Evolutionary conservation across 2,888 invertebrate genomes (phyloP).

Genomic region (Parnassius apollo): DNA sequence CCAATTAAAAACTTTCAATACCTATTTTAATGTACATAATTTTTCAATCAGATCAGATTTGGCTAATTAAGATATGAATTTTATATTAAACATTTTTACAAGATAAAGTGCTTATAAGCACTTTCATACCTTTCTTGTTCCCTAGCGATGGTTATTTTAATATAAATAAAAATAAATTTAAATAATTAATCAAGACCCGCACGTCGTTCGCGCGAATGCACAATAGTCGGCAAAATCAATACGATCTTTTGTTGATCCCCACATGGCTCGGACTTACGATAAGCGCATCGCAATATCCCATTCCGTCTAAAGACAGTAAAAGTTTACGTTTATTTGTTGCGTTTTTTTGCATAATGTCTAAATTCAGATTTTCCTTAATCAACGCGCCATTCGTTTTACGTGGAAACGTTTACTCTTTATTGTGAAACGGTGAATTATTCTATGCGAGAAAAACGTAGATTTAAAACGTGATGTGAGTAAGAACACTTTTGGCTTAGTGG

Average conservation of each 20-base stretch:
- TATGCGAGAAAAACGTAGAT: conserved; percentile 5
- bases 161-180: background rate
- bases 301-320: conserved; percentile 58
- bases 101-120: too few relatives aligned
- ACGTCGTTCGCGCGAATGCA: conserved; percentile 39
- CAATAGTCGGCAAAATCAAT: conserved; percentile 67
- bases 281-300: conserved; percentile 55
- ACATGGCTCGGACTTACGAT: conserved; percentile 58
- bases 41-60: too few relatives aligned
- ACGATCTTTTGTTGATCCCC: conserved; percentile 69
- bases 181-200: conserved; percentile 31
- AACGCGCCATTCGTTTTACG: conserved; percentile 20
- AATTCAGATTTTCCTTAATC: conserved; percentile 41
- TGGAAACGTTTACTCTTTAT: conserved; percentile 10
- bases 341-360: conserved; percentile 49
- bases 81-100: too few relatives aligned
- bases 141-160: too few relatives aligned
- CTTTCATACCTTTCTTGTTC: too few relatives aligned
- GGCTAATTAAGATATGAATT: too few relatives aligned
- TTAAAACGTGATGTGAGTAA: conserved; percentile 18
- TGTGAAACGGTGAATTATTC: conserved; percentile 13
- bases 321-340: conserved; percentile 56
- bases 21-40: too few relatives aligned
- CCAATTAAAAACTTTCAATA: too few relatives aligned
- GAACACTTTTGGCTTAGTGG: too few relatives aligned